Conservation (phyloP, 1,140 invertebrate genomes). For the Drosophila pseudoananassae region DNA sequence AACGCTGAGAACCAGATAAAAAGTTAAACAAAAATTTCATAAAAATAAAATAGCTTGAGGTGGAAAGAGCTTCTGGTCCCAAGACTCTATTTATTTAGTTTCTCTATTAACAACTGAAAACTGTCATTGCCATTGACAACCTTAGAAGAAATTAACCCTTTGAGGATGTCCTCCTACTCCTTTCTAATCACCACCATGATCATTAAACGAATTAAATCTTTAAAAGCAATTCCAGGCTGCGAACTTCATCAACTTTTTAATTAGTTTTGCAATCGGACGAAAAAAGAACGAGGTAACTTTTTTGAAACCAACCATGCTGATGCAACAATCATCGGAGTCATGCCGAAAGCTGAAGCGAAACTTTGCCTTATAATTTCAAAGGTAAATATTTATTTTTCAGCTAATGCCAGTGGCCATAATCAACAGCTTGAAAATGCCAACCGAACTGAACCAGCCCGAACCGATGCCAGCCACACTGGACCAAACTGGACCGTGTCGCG, state of each 20-base stretch:
- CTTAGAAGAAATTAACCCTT: conserved; percentile 21
- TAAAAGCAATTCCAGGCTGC: conserved; percentile 67
- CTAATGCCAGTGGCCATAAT: conserved; percentile 79
- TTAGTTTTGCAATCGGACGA: conserved; percentile 77
- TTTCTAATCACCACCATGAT: not conserved
- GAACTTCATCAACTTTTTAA: conserved; percentile 78
- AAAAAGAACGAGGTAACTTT: conserved; percentile 59
- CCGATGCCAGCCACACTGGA: conserved; percentile 21
- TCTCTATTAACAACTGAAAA: not conserved
- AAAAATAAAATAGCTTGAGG: not conserved
- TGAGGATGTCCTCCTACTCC: not conserved
- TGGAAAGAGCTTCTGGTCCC: not conserved
- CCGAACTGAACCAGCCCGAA: conserved; percentile 37
- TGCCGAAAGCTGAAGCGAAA: conserved; percentile 46
- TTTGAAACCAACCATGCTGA: conserved; percentile 30
- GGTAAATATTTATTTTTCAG: conserved; percentile 79
- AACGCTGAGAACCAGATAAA: not conserved
- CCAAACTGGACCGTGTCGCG: conserved; percentile 54
- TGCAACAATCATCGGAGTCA: conserved; percentile 47
- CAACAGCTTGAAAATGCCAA: conserved; percentile 76
- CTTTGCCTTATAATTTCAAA: conserved; percentile 79
- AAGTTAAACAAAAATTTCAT: not conserved
- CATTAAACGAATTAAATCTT: conserved; percentile 56
- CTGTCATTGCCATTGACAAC: conserved; percentile 19
- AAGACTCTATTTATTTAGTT: conserved; percentile 1